Evolutionary conservation across 2,888 invertebrate species (phyloP).

Genomic region (Brachyptera risi): DNA sequence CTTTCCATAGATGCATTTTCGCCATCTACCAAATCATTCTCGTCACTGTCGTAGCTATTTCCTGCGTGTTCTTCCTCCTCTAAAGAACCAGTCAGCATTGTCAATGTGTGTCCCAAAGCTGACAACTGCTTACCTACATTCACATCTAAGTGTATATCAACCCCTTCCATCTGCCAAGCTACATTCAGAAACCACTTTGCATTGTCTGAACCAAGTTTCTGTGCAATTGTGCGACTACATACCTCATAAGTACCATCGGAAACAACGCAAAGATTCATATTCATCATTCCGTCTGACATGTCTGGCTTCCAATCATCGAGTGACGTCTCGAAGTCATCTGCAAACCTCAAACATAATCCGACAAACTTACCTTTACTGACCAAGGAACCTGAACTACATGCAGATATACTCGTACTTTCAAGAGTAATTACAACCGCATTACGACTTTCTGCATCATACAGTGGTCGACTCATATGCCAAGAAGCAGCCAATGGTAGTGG

Average conservation of each 20-base stretch:
- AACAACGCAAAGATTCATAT: constrained; percentile 91
- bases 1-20: constrained; percentile 51
- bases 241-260: constrained; percentile 99
- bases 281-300: constrained; percentile 64
- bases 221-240: constrained; percentile 79
- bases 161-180: constrained; percentile 99
- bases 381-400: constrained; percentile 92
- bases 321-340: constrained; percentile 95
- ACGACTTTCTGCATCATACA: constrained; percentile 72
- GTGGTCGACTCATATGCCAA: constrained; percentile 58
- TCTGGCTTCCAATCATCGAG: constrained; percentile 97
- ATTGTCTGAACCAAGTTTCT: constrained; percentile 77
- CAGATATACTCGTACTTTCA: constrained; percentile 92
- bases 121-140: constrained; percentile 95
- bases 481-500: constrained; percentile 42
- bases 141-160: constrained; percentile 93
- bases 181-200: constrained; percentile 98
- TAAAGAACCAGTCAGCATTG: constrained; percentile 83
- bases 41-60: constrained; percentile 72
- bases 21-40: constrained; percentile 62
- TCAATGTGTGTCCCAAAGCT: constrained; percentile 90
- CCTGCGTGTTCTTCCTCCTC: constrained; percentile 73
- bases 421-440: constrained; percentile 94
- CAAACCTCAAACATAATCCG: constrained; percentile 89
- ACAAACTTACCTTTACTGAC: constrained; percentile 87